Conservation (phyloP, 1,140 invertebrate genomes). For the Drosophila pseudoobscura region DNA sequence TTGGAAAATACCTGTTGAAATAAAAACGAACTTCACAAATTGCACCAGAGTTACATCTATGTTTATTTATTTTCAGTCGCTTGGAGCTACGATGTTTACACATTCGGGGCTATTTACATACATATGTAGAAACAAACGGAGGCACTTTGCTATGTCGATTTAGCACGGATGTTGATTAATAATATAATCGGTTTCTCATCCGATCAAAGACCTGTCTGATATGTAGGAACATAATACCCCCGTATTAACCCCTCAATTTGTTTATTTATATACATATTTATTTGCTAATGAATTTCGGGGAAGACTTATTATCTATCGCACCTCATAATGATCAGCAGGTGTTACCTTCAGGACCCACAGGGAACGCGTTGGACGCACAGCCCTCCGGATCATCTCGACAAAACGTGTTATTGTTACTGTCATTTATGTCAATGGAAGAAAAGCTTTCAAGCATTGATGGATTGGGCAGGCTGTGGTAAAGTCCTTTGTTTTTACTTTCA, state of each 20-base stretch:
- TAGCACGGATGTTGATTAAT: too few relatives aligned
- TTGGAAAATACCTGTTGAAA: background rate
- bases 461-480: conserved; percentile 70
- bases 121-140: too few relatives aligned
- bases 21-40: too few relatives aligned
- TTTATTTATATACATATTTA: background rate
- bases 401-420: conserved; percentile 37
- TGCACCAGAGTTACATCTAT: too few relatives aligned
- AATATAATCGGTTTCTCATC: too few relatives aligned
- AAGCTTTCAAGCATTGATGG: conserved; percentile 69
- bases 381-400: conserved; percentile 87
- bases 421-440: conserved; percentile 28
- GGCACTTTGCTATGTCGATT: too few relatives aligned
- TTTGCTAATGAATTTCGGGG: background rate
- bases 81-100: too few relatives aligned
- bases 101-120: too few relatives aligned
- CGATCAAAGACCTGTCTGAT: too few relatives aligned
- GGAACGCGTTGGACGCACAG: conserved; percentile 82
- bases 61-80: too few relatives aligned
- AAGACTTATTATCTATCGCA: background rate
- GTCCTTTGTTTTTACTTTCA: conserved; percentile 22
- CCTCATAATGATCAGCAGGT: background rate
- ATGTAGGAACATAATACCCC: too few relatives aligned
- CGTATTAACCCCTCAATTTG: background rate
- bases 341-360: conserved; percentile 12